Evolutionary conservation across 2,113 vertebrate species (phyloP), one percentile per base, ranked within the genome.

Genomic region (Sterna hirundo): DNA sequence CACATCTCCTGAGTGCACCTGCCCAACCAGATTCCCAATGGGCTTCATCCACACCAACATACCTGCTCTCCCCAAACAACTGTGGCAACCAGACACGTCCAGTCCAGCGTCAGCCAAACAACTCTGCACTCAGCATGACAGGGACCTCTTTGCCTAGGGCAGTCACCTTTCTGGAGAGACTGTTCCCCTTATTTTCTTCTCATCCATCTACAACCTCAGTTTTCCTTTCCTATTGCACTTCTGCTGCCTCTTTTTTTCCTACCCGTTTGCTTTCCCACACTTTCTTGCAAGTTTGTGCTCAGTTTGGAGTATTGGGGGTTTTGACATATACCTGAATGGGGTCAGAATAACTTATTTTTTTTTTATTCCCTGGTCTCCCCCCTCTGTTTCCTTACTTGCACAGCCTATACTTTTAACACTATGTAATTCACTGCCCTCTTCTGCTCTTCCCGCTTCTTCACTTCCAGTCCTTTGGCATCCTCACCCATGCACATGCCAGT

Each of bases 51-150:
- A 52, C 49, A 42, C 54, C 22, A 22, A 12, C 19, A 4, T 6
- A 22, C 8, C 10, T 30, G 11, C 36, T 34, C 65, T 86, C 47
- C 27, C 62, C 32, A 54, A 72, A 75, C 52, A 58, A 10, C 51
- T 3, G 6, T 9, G 8, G 42, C 49, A 61, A 30, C 17, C 23
- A 27, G 44, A 30, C 36, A 3, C 0, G 1, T n/a, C 60, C 60
- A 61, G 51, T 7, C 21, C 8, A 2, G 51, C 2, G 1, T 13
- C 36, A 60, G 40, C 25, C 22, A 47, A 34, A 54, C 30, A 36
- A 14, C n/a, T 70, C 44, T 8, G 10, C 6, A 2, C 15, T 44
- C 49, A 40, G 29, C 25, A 46, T 3, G 8, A 44, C 1, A 4
- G 29, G 30, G 36, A 81, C 25, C 19, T 64, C 46, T 32, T 13